These are phyloP conservation scores for Nematopogon swammerdamellus DNA, from an alignment of 2,888 invertebrate species.

Conservation along the genomic window DNA sequence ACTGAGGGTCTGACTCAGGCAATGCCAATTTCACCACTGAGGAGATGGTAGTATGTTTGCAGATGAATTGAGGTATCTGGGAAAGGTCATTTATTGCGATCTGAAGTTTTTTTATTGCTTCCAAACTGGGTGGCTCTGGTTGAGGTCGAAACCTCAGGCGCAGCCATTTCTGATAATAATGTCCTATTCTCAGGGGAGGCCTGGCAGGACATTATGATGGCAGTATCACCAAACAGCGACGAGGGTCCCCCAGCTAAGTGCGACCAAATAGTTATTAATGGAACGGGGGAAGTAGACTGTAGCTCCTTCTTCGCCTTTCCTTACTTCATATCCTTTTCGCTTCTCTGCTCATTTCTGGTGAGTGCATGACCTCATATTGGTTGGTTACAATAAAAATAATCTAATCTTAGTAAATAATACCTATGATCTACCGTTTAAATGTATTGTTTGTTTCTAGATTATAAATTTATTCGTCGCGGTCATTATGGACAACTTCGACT, in stretches of 20 bases:
- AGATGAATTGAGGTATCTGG: too few species aligned
- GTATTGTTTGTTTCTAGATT: conserved; percentile 65
- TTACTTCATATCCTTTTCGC: conserved; percentile 98
- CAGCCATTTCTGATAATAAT: too few species aligned
- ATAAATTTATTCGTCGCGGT: conserved; percentile 99
- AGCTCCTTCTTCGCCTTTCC: conserved; percentile 92
- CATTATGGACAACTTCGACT: conserved; percentile 99
- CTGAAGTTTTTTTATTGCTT: too few species aligned
- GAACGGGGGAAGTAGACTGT: conserved; percentile 59
- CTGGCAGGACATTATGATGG: conserved; percentile 99
- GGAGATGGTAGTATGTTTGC: too few species aligned
- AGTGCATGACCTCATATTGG: conserved; percentile 30
- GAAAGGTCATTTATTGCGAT: too few species aligned
- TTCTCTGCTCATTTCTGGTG: conserved; percentile 97
- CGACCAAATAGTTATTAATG: conserved; percentile 55
- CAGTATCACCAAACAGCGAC: conserved; percentile 27
- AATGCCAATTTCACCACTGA: too few species aligned
- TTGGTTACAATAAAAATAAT: too few species aligned
- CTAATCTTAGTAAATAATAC: too few species aligned
- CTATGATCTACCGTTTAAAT: not conserved
- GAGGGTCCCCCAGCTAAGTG: conserved; percentile 46
- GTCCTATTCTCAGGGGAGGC: conserved; percentile 71
- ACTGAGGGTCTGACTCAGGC: too few species aligned
- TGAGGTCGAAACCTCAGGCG: too few species aligned
- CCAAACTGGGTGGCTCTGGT: too few species aligned